These are phyloP conservation scores for Rambutsinella grinnellia DNA, from an alignment of 2,888 invertebrate genomes.

Conservation along the genomic window DNA sequence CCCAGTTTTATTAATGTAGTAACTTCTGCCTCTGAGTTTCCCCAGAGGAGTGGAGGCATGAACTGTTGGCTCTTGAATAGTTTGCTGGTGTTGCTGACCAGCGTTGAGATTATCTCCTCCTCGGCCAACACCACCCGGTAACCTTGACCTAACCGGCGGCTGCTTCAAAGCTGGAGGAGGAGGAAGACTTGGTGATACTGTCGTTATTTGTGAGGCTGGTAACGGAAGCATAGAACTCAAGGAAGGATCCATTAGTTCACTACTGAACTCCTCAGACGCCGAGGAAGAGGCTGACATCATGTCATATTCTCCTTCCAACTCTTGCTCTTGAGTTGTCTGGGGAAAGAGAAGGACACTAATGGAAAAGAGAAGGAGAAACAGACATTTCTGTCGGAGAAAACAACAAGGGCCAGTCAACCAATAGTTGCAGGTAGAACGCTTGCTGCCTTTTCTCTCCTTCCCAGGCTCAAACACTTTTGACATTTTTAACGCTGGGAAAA, in stretches of 20 bases:
- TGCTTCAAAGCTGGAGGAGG: constrained; percentile 17
- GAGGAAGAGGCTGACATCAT: constrained; percentile 1
- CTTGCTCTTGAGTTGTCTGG: constrained; percentile 11
- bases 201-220: neutral
- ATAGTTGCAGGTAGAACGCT: constrained; percentile 22
- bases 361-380: neutral
- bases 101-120: neutral
- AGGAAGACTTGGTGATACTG: neutral
- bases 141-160: constrained; percentile 35
- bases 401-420: constrained; percentile 35
- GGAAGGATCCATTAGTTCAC: neutral
- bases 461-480: constrained; percentile 5
- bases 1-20: constrained; percentile 40
- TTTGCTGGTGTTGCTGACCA: constrained; percentile 18
- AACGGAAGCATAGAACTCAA: neutral
- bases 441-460: constrained; percentile 9
- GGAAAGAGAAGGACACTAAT: constrained; percentile 8
- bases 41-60: constrained; percentile 40
- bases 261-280: neutral
- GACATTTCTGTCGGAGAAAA: constrained; percentile 4
- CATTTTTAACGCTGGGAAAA: neutral
- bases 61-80: constrained; percentile 9
- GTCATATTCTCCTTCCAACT: constrained; percentile 4
- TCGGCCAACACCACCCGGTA: constrained; percentile 4
- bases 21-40: constrained; percentile 24